Evolutionary conservation across 2,888 invertebrate species (phyloP).

Genomic region (Brachypalpus laphriformis): DNA sequence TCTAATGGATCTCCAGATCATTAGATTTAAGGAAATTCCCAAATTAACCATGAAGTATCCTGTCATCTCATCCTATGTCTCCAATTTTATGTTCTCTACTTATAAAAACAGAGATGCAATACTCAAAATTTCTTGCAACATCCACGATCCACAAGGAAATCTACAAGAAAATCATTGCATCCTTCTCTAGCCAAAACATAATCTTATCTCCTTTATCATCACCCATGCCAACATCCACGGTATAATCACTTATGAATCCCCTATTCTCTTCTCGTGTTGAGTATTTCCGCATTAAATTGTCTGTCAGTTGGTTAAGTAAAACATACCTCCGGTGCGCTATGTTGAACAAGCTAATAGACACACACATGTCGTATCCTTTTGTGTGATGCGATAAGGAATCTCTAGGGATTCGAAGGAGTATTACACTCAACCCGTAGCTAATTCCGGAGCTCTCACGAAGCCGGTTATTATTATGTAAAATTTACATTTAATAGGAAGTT

Average conservation of each 20-base stretch:
- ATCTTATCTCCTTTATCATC: background rate
- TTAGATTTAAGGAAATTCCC: too few relatives aligned
- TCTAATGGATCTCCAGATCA: too few relatives aligned
- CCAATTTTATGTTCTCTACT: too few relatives aligned
- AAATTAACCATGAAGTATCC: too few relatives aligned
- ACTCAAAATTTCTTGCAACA: too few relatives aligned
- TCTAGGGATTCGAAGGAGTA: background rate
- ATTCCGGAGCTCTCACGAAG: background rate
- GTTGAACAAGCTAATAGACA: background rate
- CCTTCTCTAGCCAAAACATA: background rate
- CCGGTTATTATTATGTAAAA: constrained; percentile 1
- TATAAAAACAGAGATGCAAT: too few relatives aligned
- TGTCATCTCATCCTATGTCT: too few relatives aligned
- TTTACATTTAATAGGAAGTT: background rate
- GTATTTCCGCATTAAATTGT: background rate
- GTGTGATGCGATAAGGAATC: background rate
- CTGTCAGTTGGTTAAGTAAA: background rate
- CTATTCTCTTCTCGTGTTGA: background rate
- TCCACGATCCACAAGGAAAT: background rate
- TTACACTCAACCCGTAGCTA: constrained; percentile 1
- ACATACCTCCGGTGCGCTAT: background rate
- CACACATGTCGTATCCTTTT: constrained; percentile 7
- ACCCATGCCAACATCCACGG: background rate
- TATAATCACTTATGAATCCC: background rate
- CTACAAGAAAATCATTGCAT: background rate